These are phyloP conservation scores for Rhabdomys pumilio DNA, from an alignment of 2,797 vertebrate species.

Conservation along the genomic window DNA sequence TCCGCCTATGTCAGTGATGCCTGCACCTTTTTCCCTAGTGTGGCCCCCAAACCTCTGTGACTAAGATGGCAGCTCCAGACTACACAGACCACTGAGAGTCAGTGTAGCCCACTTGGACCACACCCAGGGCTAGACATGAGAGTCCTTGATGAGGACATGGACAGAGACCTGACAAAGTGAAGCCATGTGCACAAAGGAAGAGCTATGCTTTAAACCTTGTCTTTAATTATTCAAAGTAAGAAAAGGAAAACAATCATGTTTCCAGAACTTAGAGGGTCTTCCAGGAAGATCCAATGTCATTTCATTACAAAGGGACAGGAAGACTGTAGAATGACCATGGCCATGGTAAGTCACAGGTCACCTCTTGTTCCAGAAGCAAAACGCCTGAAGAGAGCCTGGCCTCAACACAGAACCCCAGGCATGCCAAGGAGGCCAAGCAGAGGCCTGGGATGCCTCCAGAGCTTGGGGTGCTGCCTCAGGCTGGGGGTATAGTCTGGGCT, in stretches of 20 bases:
- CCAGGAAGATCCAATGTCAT: accelerated
- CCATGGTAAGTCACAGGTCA: neutral
- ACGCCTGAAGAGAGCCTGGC: neutral
- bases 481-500: neutral
- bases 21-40: neutral
- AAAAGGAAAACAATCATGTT: no score
- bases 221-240: neutral
- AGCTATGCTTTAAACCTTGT: neutral
- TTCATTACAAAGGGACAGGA: neutral
- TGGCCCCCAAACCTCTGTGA: neutral
- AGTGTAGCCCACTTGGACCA: no score
- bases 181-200: neutral
- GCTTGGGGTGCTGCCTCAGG: neutral
- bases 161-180: neutral
- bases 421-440: neutral
- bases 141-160: neutral
- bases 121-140: no score
- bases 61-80: neutral
- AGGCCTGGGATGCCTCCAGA: neutral
- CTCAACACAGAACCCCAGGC: neutral
- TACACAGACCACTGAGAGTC: neutral
- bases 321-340: no score
- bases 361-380: neutral
- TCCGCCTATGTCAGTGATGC: neutral
- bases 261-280: neutral